Evolutionary conservation across 2,113 vertebrate species (phyloP).

Genomic region (Electrona antarctica): DNA sequence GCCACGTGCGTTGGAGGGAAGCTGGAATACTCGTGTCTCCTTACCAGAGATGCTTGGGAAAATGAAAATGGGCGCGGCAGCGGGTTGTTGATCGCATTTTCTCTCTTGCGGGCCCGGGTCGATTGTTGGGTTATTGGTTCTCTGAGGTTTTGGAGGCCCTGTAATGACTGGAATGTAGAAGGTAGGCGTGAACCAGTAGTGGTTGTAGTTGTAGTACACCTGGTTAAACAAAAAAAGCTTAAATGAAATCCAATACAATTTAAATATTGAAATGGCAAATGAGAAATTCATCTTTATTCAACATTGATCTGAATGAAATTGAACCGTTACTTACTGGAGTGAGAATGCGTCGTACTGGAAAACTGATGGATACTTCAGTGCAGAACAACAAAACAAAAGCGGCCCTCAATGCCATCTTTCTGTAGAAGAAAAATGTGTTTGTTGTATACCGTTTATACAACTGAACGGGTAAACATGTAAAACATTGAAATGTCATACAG

Average conservation of each 20-base stretch:
- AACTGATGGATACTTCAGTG: neutral
- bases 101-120: too few relatives aligned
- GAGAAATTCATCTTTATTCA: neutral
- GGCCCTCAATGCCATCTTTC: constrained; percentile 1
- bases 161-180: neutral
- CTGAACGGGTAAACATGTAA: too few relatives aligned
- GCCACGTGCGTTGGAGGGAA: neutral
- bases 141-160: too few relatives aligned
- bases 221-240: neutral
- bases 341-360: neutral
- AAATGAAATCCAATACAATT: neutral
- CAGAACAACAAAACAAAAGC: neutral
- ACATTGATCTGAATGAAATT: neutral
- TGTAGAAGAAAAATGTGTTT: neutral
- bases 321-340: neutral
- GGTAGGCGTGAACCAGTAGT: neutral
- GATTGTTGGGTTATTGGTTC: too few relatives aligned
- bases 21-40: neutral
- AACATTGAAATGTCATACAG: too few relatives aligned
- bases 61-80: neutral
- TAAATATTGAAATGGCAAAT: neutral
- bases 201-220: neutral
- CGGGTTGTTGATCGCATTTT: neutral
- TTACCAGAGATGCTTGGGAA: neutral
- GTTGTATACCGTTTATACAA: too few relatives aligned